These are phyloP conservation scores for Drosophila melanogaster DNA, from an alignment of 1,140 invertebrate genomes.

Conservation along the genomic window DNA sequence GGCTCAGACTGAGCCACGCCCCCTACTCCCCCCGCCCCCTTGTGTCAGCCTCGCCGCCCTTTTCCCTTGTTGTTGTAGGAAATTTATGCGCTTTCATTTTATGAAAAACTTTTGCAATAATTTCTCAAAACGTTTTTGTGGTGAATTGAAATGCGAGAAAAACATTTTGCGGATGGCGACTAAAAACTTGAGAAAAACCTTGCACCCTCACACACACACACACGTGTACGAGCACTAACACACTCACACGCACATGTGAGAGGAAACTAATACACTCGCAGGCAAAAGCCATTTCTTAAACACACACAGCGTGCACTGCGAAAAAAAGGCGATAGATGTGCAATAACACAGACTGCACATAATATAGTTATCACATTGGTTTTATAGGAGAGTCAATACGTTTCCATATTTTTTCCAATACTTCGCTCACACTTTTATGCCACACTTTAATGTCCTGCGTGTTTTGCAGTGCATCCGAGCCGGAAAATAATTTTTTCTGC, in stretches of 20 bases:
- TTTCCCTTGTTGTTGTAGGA: constrained; percentile 59
- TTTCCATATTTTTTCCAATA: no score
- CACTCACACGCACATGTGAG: constrained; percentile 27
- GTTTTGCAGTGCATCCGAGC: not conserved
- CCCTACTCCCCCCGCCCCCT: not conserved
- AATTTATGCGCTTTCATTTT: constrained; percentile 84
- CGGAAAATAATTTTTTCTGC: constrained; percentile 37
- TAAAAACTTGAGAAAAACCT: constrained; percentile 83
- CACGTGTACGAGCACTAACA: constrained; percentile 16
- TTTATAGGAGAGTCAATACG: no score
- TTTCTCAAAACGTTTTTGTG: constrained; percentile 84
- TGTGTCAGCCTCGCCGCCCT: not conserved
- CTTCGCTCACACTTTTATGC: no score
- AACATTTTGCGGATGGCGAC: constrained; percentile 84
- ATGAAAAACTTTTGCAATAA: constrained; percentile 84
- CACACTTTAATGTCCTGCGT: no score
- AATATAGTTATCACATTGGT: no score
- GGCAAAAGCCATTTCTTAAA: constrained; percentile 35
- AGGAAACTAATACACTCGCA: constrained; percentile 66
- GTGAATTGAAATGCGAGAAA: constrained; percentile 84
- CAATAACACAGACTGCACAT: no score
- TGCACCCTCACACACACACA: constrained; percentile 39
- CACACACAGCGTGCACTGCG: constrained; percentile 1
- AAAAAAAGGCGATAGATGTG: not conserved
- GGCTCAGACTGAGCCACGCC: constrained; percentile 48